Conservation (phyloP, 2,797 vertebrate species). For the Danio choprae region DNA sequence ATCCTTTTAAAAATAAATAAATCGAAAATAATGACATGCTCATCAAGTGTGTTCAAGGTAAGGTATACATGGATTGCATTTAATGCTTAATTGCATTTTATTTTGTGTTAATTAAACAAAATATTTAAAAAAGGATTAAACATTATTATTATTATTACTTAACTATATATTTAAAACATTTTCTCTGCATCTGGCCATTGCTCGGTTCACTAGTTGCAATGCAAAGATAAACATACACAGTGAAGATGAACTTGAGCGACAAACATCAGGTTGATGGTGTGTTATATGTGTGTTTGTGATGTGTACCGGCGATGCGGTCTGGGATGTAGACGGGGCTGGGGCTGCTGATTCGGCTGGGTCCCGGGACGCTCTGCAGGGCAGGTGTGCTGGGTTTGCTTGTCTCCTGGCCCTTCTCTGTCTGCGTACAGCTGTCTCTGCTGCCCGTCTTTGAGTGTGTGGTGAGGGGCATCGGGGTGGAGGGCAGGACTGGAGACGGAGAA, state of each 20-base stretch:
- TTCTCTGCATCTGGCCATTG: no score
- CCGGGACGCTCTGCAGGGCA: constrained; percentile 76
- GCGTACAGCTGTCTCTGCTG: constrained; percentile 96
- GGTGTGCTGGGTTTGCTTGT: constrained; percentile 80
- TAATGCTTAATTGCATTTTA: neutral
- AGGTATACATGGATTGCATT: neutral
- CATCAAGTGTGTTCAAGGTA: neutral
- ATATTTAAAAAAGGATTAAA: no score
- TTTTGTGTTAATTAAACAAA: no score
- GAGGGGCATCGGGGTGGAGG: constrained; percentile 85
- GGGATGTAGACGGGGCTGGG: constrained; percentile 84
- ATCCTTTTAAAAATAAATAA: neutral
- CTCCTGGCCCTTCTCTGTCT: constrained; percentile 90
- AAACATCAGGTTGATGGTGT: no score
- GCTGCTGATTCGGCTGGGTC: constrained; percentile 79
- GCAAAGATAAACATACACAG: no score
- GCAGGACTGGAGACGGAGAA: constrained; percentile 91
- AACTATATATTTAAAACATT: no score
- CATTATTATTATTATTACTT: no score
- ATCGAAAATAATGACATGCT: neutral
- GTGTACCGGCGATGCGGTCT: constrained; percentile 87
- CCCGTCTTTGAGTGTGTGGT: constrained; percentile 91
- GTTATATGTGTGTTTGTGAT: neutral
- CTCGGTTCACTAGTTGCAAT: no score
- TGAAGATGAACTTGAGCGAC: no score